Conservation (phyloP, 2,797 vertebrate species). For the Aldrovandia affinis region DNA sequence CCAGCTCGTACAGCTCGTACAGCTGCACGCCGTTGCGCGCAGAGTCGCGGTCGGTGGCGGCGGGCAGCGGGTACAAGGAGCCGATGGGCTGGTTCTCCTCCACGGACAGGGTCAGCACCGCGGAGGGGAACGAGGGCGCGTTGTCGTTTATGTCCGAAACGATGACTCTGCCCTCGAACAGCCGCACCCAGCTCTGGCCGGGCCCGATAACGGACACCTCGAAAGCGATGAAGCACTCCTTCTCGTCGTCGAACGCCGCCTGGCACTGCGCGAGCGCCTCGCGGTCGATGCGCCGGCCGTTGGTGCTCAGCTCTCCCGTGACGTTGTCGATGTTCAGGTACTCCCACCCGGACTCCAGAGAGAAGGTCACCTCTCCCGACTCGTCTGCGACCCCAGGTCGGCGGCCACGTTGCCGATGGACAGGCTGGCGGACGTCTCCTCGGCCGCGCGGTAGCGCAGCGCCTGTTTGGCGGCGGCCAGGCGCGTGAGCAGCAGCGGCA, state of each 20-base stretch:
- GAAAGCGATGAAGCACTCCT: conserved; percentile 96
- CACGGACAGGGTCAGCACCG: conserved; percentile 93
- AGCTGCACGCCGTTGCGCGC: conserved; percentile 94
- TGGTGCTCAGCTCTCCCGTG: conserved; percentile 94
- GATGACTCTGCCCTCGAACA: conserved; percentile 92
- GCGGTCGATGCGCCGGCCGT: conserved; percentile 89
- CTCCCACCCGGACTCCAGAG: conserved; percentile 93
- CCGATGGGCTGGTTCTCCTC: conserved; percentile 96
- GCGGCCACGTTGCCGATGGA: conserved; percentile 93
- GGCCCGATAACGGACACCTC: conserved; percentile 97
- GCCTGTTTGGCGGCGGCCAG: conserved; percentile 86
- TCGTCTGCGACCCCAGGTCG: conserved; percentile 91
- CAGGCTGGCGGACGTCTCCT: conserved; percentile 91
- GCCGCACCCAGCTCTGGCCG: conserved; percentile 95
- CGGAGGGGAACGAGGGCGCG: conserved; percentile 94
- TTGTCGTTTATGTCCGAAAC: conserved; percentile 97
- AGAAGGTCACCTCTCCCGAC: conserved; percentile 93
- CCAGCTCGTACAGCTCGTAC: conserved; percentile 83
- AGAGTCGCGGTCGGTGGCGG: conserved; percentile 93
- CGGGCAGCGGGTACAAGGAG: conserved; percentile 94
- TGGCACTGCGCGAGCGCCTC: conserved; percentile 96
- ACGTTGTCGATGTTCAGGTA: conserved; percentile 97
- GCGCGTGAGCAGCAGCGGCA: conserved; percentile 86
- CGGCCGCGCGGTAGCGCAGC: conserved; percentile 90
- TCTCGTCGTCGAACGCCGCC: conserved; percentile 98